Evolutionary conservation across 2,797 vertebrate genomes (phyloP), one percentile per base, ranked within the genome.

Genomic region (Parauchenoglanis ngamensis): DNA sequence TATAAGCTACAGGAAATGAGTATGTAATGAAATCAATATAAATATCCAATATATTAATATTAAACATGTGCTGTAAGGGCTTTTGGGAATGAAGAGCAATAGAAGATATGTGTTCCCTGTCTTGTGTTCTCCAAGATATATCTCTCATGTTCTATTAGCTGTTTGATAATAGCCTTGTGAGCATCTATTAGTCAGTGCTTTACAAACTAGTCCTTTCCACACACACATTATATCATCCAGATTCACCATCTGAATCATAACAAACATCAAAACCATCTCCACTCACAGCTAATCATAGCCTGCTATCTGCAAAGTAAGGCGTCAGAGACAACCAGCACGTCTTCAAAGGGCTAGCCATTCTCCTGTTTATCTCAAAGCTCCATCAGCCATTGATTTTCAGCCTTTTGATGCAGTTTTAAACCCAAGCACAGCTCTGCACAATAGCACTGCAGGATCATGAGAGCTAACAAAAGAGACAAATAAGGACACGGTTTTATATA

Each of bases 311-410:
- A 84, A 79, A 84, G 63, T 73, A n/a, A 70, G 75, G 65, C 85
- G 68, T 85, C 67, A 57, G 86, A 85, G 87, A 81, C 77, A 75
- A 85, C 23, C 57, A 21, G 77, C 28, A 40, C 11, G 44, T 56
- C 83, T 85, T 88, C 87, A 88, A 88, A 88, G 83, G 15, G 31
- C 49, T 44, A 40, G 54, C 44, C 57, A 56, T 81, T 85, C 87
- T 85, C 77, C 19, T 57, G 54, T 3, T 72, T 85, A 85, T 85
- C 87, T 85, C 63, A 79, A 81, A 83, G 56, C 56, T 72, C 90
- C 87, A 90, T 88, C 85, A 85, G 12, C 19, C 68, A 89, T 89
- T 88, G 85, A 90, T 90, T 89, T 89, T 70, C 52, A 84, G 52
- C 57, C 83, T 87, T 90, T 88, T 84, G 75, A 83, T 89, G 61